These are phyloP conservation scores for Stichodactyla helianthus DNA, from an alignment of 64 coral and sea anemone genomes.

Conservation along the genomic window DNA sequence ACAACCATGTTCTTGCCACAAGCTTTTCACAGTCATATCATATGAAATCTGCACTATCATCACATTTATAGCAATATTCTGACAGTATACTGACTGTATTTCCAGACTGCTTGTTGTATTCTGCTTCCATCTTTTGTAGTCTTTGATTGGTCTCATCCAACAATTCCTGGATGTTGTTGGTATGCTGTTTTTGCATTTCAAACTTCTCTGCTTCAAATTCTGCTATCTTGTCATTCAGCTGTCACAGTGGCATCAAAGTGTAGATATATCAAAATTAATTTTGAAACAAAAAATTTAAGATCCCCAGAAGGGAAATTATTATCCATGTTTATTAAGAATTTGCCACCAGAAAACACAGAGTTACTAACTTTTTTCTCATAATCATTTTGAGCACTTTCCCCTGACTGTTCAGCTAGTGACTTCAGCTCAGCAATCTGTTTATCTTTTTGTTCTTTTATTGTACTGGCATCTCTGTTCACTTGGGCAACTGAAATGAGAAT, in stretches of 20 bases:
- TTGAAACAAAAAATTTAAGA: too few relatives aligned
- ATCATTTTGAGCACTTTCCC: constrained; percentile 67
- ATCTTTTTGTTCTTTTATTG: constrained; percentile 86
- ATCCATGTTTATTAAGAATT: too few relatives aligned
- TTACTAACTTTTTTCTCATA: constrained; percentile 91
- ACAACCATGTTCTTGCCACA: too few relatives aligned
- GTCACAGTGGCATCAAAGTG: background rate
- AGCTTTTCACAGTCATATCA: too few relatives aligned
- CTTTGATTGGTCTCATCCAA: constrained; percentile 92
- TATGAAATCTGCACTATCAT: too few relatives aligned
- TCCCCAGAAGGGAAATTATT: too few relatives aligned
- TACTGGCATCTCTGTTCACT: constrained; percentile 60
- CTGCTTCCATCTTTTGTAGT: constrained; percentile 92
- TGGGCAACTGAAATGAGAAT: constrained; percentile 50
- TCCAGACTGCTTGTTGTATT: constrained; percentile 78
- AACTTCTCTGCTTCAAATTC: constrained; percentile 98
- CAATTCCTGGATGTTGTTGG: constrained; percentile 89
- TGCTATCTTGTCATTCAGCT: constrained; percentile 95
- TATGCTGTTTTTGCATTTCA: constrained; percentile 99
- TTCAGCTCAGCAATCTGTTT: constrained; percentile 87
- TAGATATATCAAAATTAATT: background rate
- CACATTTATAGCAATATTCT: too few relatives aligned
- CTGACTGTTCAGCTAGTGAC: constrained; percentile 68
- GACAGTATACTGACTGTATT: constrained; percentile 53
- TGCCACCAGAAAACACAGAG: background rate